A percentile compares a stretch with the other conserved stretches of the same genome.
These are phyloP conservation scores for Dasyprocta punctata DNA, from an alignment of 2,113 vertebrate species.

Conservation along the genomic window DNA sequence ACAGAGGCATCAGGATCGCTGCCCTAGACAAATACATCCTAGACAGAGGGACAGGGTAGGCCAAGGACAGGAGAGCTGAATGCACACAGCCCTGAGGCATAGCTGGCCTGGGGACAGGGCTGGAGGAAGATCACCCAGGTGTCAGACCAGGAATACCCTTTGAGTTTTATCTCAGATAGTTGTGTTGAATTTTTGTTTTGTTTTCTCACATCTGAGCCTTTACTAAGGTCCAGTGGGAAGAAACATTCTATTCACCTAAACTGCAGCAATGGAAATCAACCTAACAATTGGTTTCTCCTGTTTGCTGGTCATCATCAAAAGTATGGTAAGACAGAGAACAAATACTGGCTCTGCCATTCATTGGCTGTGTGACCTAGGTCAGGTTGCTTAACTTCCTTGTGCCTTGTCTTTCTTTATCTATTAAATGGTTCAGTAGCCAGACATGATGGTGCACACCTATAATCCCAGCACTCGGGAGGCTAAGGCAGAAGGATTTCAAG, in stretches of 20 bases:
- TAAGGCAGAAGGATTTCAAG: neutral
- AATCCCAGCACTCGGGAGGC: neutral
- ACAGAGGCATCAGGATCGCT: neutral
- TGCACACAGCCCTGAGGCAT: fast-evolving
- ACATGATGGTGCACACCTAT: neutral
- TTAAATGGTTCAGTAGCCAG: neutral
- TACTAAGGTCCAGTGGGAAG: neutral
- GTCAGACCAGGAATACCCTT: neutral
- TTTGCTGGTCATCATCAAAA: fast-evolving
- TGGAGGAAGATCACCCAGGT: neutral
- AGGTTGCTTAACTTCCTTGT: neutral
- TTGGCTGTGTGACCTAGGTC: neutral
- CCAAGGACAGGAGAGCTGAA: neutral
- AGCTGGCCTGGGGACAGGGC: neutral
- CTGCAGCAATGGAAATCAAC: neutral
- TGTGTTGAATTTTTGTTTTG: neutral
- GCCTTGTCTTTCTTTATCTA: neutral
- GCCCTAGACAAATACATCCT: neutral
- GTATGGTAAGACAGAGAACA: neutral
- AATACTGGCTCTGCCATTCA: neutral
- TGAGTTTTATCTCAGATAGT: neutral
- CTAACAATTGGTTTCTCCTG: neutral
- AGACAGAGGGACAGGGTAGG: neutral
- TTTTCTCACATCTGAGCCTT: neutral
- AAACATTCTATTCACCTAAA: neutral